Evolutionary conservation across 2,113 vertebrate species (phyloP).

Genomic region (Camelus bactrianus): DNA sequence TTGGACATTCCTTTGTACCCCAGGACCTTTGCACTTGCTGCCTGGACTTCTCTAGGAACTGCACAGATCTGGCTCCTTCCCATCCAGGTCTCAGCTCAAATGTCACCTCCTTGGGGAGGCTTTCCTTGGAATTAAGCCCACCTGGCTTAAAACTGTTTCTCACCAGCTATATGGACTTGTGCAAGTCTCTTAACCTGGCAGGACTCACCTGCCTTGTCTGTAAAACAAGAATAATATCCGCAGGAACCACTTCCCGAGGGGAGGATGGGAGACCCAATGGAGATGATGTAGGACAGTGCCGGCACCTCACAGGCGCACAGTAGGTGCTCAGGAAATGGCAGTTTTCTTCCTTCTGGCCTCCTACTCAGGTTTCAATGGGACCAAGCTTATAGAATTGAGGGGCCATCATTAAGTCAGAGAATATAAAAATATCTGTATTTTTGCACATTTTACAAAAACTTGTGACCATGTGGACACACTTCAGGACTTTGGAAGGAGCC

Average conservation of each 20-base stretch:
- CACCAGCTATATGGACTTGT: neutral
- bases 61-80: neutral
- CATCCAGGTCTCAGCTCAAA: neutral
- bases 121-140: neutral
- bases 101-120: neutral
- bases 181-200: neutral
- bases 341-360: neutral
- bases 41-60: neutral
- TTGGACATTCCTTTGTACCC: neutral
- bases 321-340: neutral
- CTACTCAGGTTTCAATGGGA: neutral
- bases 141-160: neutral
- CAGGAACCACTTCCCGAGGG: neutral
- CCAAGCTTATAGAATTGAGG: neutral
- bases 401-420: neutral
- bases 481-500: neutral
- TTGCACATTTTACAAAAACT: neutral
- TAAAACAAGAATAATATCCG: neutral
- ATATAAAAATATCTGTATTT: neutral
- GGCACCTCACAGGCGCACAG: neutral
- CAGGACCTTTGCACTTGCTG: conserved; percentile 3
- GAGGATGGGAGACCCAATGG: neutral
- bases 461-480: neutral
- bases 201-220: neutral
- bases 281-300: neutral